Conservation (phyloP, 2,113 vertebrate genomes). For the Corythoichthys intestinalis region DNA sequence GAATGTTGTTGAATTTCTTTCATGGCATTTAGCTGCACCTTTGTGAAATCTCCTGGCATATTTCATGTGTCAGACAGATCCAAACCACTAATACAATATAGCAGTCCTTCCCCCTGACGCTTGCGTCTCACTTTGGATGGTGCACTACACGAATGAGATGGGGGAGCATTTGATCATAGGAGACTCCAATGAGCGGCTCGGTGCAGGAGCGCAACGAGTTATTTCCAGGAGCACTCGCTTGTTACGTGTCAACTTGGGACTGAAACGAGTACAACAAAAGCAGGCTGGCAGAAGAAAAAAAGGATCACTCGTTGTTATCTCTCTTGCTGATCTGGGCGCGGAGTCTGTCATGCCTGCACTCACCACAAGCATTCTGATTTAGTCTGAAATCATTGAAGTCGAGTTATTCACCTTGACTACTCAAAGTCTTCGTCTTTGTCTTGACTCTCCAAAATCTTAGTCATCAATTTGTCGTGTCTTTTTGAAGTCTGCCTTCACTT, state of each 20-base stretch:
- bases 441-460: not conserved
- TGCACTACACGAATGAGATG: not conserved
- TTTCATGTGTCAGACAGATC: too few species aligned
- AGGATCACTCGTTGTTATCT: slow-evolving; percentile 6
- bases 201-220: slow-evolving; percentile 26
- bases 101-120: slow-evolving; percentile 43
- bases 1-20: not conserved
- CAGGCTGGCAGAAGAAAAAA: slow-evolving; percentile 19
- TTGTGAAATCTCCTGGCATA: too few species aligned
- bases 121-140: too few species aligned
- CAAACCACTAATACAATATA: not conserved
- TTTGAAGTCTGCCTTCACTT: not conserved
- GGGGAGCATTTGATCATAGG: slow-evolving; percentile 6
- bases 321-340: slow-evolving; percentile 2
- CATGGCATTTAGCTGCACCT: too few species aligned
- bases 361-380: not conserved
- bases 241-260: slow-evolving; percentile 37
- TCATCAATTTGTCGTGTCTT: not conserved
- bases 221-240: slow-evolving; percentile 43
- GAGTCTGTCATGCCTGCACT: slow-evolving; percentile 18
- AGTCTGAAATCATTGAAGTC: not conserved
- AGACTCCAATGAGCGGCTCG: slow-evolving; percentile 10
- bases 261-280: slow-evolving; percentile 40
- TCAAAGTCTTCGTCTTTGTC: not conserved
- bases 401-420: too few species aligned